phyloP scores from a whole-genome alignment of 2,888 invertebrate species.

The Tetragonisca angustula region DNA sequence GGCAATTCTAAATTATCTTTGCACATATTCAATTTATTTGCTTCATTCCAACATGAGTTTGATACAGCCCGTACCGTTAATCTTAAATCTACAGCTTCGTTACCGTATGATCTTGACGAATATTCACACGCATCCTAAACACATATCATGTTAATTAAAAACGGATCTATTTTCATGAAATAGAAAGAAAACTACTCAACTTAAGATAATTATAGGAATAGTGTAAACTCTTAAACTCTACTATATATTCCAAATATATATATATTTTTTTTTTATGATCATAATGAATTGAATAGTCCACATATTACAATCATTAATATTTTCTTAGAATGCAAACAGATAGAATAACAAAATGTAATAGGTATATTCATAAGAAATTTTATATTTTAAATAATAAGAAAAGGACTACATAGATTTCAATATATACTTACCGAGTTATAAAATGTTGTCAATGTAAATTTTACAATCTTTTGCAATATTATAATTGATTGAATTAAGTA shows the following conservation, averaged over 20 bases:
- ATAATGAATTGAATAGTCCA: not conserved
- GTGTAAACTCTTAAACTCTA: not conserved
- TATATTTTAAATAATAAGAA: not conserved
- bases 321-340: not conserved
- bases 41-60: conserved; percentile 84
- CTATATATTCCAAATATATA: not conserved
- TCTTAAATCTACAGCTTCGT: conserved; percentile 78
- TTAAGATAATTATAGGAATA: not conserved
- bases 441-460: not conserved
- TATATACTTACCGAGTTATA: not conserved
- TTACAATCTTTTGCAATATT: not conserved
- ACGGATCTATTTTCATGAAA: not conserved
- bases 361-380: not conserved
- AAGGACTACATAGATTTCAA: not conserved
- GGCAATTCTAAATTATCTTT: conserved; percentile 45
- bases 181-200: not conserved
- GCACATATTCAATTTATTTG: conserved; percentile 38
- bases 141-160: not conserved
- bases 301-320: not conserved
- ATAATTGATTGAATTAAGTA: not conserved
- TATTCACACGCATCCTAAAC: conserved; percentile 57
- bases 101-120: conserved; percentile 71
- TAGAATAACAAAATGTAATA: not conserved
- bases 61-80: conserved; percentile 89
- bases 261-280: not conserved